Base-by-base conservation (phyloP, 1,140 invertebrate species). In the Drosophila bifasciata region DNA sequence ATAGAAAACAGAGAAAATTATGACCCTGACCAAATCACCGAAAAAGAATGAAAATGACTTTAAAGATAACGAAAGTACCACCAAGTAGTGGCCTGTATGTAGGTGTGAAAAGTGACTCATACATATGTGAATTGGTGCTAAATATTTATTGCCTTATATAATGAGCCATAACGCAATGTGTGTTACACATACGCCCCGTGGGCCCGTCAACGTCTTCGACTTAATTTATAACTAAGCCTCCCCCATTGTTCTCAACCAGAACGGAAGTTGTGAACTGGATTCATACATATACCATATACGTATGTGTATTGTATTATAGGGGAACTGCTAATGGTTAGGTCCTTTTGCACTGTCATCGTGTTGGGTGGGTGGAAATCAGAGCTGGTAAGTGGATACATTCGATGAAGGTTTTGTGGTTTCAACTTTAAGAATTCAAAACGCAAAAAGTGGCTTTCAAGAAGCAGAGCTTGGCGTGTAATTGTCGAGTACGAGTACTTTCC, bases 141-240 rank as follows among this genome's bases (percentile, higher is more conserved):
- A 21, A 60, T 62, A 85, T 80, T 77, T 63, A 57, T 56, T 59
- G 53, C 50, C 62, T 85, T 86, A 85, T 74, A 55, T 80, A 81
- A 85, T 74, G 74, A 72, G 70, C 74, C 69, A 88, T 83, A 86
- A 86, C 70, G 74, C 74, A 81, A 64, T 62, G 59, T 62, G 59
- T 78, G 79, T 68, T 86, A 88, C 83, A 83, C 83, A 86, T 86
- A 86, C 78, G 83, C 74, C 84, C 28, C 74, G 56, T 78, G 62
- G 63, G 59, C 63, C 5, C 7, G 19, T 25, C 25, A 25, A 16
- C 23, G 23, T 49, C 46, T 48, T 77, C 66, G 62, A 40, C 69
- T 60, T 88, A 81, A 85, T 77, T 86, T 85, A 85, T 85, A 85
- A 86, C 73, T 62, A 70, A 55, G 72, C 68, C 71, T 55, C 53